Conservation (phyloP, 2,113 vertebrate genomes). For the Barbus barbus region DNA sequence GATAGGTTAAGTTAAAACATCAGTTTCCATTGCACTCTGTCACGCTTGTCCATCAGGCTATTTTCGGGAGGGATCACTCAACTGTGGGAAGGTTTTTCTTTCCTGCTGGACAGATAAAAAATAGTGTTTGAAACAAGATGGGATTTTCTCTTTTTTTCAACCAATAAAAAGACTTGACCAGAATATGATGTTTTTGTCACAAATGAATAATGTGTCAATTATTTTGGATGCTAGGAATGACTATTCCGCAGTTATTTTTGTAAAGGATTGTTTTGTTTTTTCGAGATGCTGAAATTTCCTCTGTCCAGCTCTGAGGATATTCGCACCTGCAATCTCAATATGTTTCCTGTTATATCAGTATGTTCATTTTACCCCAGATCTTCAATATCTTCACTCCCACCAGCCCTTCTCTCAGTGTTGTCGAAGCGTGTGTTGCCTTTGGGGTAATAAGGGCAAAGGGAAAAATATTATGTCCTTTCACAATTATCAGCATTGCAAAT, state of each 20-base stretch:
- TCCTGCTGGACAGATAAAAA: not conserved
- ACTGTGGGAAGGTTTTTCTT: not conserved
- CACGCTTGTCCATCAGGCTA: slow-evolving; percentile 41
- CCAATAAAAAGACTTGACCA: not conserved
- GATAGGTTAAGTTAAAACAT: slow-evolving; percentile 21
- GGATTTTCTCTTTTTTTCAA: not conserved
- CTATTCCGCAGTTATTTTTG: not conserved
- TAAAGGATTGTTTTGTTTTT: not conserved
- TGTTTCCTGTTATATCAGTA: slow-evolving; percentile 17
- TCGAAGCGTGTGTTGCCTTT: slow-evolving; percentile 86
- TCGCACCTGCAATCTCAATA: slow-evolving; percentile 44
- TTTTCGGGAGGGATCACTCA: slow-evolving; percentile 18
- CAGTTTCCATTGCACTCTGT: slow-evolving; percentile 29
- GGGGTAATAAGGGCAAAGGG: slow-evolving; percentile 87
- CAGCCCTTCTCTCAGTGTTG: slow-evolving; percentile 64
- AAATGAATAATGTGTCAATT: not conserved
- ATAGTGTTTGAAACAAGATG: not conserved
- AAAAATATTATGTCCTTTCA: slow-evolving; percentile 95
- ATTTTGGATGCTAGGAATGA: not conserved
- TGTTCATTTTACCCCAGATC: slow-evolving; percentile 80
- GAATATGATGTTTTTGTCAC: not conserved
- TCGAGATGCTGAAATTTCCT: not conserved
- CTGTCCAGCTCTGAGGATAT: slow-evolving; percentile 12
- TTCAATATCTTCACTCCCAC: slow-evolving; percentile 74
- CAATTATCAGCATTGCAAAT: slow-evolving; percentile 98